Evolutionary conservation across 2,113 vertebrate genomes (phyloP), one percentile per base, ranked within the genome.

Genomic region (Prunella fulvescens): DNA sequence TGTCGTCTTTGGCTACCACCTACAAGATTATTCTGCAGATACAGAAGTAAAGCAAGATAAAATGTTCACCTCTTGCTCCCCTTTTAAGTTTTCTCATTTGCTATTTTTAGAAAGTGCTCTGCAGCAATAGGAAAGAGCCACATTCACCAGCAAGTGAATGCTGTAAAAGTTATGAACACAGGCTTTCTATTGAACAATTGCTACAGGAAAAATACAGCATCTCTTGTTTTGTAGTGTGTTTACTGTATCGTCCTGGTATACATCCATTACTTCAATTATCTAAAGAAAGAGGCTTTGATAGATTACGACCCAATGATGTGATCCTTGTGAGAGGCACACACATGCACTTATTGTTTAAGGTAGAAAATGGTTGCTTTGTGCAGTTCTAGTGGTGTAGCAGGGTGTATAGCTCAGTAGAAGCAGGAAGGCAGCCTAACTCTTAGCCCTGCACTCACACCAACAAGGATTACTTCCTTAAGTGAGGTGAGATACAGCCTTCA

Each of bases 261-360:
- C 93, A 79, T 94, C 94, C 93, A 95, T 94, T 93, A 93, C 78
- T 94, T 96, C 92, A 97, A 89, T 95, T 96, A 96, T 74, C 70
- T 71, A 82, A 98, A 97, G 97, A 98, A 97, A 97, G 97, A 93
- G 83, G 93, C 97, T 97, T 97, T 98, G 96, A 96, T 82, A 88
- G 91, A 71, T 93, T 80, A 76, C 4, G 1, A 51, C 69, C 81
- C 86, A 94, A 77, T 95, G 94, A 96, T 92, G 96, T 92, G 42
- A 50, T 96, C 71, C 83, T 96, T 85, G 97, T 97, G 96, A 97
- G 93, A 97, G 96, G 92, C 81, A 64, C 94, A 96, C 91, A 95
- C 96, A 96, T 92, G 81, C 74, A 88, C 90, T 84, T 95, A 97
- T 96, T 97, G 92, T 97, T 92, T 48, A 81, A 96, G 91, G 83